Evolutionary conservation across 2,888 invertebrate genomes (phyloP).

Genomic region (Amblyjoppa proteus): DNA sequence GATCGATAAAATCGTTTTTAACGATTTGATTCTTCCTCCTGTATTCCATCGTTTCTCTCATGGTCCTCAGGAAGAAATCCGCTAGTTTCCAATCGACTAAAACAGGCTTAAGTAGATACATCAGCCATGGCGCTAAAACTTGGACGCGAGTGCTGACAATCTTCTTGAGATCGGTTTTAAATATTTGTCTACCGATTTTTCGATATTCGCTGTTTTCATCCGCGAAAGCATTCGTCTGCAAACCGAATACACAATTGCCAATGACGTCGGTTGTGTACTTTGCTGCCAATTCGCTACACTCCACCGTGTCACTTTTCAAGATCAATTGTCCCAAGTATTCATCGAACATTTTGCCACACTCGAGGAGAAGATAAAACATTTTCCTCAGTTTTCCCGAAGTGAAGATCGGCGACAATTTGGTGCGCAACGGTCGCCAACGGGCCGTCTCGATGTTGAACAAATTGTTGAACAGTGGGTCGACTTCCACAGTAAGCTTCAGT

Average conservation of each 20-base stretch:
- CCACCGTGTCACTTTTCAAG: conserved; percentile 70
- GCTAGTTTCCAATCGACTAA: too few relatives aligned
- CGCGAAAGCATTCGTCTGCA: conserved; percentile 80
- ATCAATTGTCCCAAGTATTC: conserved; percentile 72
- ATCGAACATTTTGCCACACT: conserved; percentile 80
- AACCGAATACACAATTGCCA: conserved; percentile 84
- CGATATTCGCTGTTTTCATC: conserved; percentile 82
- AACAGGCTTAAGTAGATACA: too few relatives aligned
- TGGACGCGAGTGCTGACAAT: too few relatives aligned
- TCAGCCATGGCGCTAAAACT: too few relatives aligned
- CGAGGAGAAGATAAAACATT: conserved; percentile 77
- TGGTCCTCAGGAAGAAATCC: too few relatives aligned
- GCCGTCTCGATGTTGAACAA: conserved; percentile 80
- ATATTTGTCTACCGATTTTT: conserved; percentile 78
- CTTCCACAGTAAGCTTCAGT: conserved; percentile 36
- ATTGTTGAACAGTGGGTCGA: conserved; percentile 80
- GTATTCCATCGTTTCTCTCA: too few relatives aligned
- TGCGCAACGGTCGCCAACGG: conserved; percentile 84
- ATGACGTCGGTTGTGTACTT: conserved; percentile 85
- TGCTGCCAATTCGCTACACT: conserved; percentile 79
- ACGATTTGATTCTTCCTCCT: too few relatives aligned
- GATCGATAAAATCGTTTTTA: too few relatives aligned
- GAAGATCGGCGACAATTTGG: conserved; percentile 84
- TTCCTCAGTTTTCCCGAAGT: conserved; percentile 79
- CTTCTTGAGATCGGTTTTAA: too few relatives aligned